phyloP scores from a whole-genome alignment of 2,113 vertebrate species.

The Conger conger region DNA sequence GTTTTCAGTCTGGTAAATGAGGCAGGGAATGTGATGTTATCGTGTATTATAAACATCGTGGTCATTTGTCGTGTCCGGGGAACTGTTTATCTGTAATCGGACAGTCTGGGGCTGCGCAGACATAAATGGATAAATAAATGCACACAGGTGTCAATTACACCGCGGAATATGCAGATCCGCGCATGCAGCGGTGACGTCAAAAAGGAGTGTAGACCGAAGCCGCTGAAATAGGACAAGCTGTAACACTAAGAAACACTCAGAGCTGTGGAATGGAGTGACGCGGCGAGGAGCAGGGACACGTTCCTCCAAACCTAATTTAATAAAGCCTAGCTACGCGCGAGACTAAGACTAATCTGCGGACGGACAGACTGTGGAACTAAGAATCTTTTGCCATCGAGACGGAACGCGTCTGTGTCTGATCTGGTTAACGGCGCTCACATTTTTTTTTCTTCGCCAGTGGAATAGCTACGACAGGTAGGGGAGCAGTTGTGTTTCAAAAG shows the following conservation, averaged over 20 bases:
- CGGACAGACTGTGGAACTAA: slow-evolving; percentile 48
- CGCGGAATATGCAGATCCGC: slow-evolving; percentile 67
- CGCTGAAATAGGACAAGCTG: slow-evolving; percentile 82
- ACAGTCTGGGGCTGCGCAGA: background rate
- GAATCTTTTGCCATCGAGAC: slow-evolving; percentile 43
- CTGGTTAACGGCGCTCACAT: slow-evolving; percentile 32
- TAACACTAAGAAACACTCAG: slow-evolving; percentile 60
- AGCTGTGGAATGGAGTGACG: slow-evolving; percentile 57
- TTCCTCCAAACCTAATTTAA: slow-evolving; percentile 34
- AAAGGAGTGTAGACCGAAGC: slow-evolving; percentile 68
- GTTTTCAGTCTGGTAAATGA: background rate
- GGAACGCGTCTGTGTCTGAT: slow-evolving; percentile 39
- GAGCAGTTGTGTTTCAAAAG: slow-evolving; percentile 9
- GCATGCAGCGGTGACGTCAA: slow-evolving; percentile 81
- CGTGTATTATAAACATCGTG: background rate
- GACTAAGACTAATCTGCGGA: slow-evolving; percentile 16
- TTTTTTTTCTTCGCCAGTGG: slow-evolving; percentile 43
- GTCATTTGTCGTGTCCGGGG: background rate
- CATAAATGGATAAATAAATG: background rate
- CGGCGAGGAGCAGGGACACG: slow-evolving; percentile 54
- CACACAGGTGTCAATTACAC: slow-evolving; percentile 75
- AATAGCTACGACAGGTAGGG: slow-evolving; percentile 67
- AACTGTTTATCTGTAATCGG: slow-evolving; percentile 1
- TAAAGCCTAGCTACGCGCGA: slow-evolving; percentile 18
- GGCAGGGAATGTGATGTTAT: background rate